A percentile compares a stretch with the other conserved stretches of the same genome.
These are phyloP conservation scores for Gymnocypris eckloni DNA, from an alignment of 2,797 vertebrate genomes.

Conservation along the genomic window DNA sequence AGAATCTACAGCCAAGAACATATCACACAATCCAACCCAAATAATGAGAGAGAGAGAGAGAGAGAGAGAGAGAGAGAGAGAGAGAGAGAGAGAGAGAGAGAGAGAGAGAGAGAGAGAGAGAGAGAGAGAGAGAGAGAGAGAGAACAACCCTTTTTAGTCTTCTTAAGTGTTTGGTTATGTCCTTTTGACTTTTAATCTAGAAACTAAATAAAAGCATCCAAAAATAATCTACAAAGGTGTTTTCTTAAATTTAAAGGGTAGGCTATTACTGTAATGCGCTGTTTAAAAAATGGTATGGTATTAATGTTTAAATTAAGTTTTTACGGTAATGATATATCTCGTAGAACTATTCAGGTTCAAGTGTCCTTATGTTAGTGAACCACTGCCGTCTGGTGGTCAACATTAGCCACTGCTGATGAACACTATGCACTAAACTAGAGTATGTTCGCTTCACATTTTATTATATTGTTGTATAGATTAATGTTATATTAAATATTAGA, in stretches of 20 bases:
- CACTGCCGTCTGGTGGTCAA: slow-evolving; percentile 8
- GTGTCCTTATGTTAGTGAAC: neutral
- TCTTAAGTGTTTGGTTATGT: too few relatives aligned
- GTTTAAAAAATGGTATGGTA: neutral
- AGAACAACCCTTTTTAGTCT: too few relatives aligned
- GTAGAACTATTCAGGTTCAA: neutral
- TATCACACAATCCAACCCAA: neutral
- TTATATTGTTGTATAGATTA: neutral
- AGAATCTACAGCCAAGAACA: neutral
- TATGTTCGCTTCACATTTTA: neutral
- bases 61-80: too few relatives aligned
- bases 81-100: too few relatives aligned
- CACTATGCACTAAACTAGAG: too few relatives aligned
- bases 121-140: too few relatives aligned
- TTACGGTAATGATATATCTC: neutral
- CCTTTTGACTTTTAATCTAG: too few relatives aligned
- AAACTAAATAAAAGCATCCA: too few relatives aligned
- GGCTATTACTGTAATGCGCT: neutral
- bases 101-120: too few relatives aligned
- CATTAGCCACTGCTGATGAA: neutral
- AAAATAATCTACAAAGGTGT: too few relatives aligned
- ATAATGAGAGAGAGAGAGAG: too few relatives aligned
- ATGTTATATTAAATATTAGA: neutral
- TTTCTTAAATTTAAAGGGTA: too few relatives aligned
- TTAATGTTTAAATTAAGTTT: neutral